A percentile compares a stretch with the other conserved stretches of the same genome.
These are phyloP conservation scores for Nothobranchius furzeri DNA, from an alignment of 2,113 vertebrate species.

Conservation along the genomic window DNA sequence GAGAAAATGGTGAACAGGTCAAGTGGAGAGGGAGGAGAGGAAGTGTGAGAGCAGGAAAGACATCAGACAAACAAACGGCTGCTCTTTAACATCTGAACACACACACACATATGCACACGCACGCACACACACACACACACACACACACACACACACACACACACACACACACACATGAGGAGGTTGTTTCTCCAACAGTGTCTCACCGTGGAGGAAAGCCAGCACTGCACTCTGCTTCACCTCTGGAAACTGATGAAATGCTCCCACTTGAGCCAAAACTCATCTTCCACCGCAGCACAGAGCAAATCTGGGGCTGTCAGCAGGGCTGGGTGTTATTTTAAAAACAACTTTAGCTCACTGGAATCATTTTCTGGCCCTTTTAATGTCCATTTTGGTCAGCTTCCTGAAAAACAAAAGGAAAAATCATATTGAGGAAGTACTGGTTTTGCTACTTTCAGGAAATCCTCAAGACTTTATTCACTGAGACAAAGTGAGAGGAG, in stretches of 20 bases:
- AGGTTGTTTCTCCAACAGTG: slow-evolving; percentile 39
- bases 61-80: slow-evolving; percentile 24
- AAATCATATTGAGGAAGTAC: slow-evolving; percentile 64
- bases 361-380: background rate
- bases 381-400: background rate
- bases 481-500: slow-evolving; percentile 13
- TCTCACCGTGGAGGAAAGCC: slow-evolving; percentile 50
- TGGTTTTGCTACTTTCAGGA: slow-evolving; percentile 53
- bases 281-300: background rate
- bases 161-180: slow-evolving; percentile 14
- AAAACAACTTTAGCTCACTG: too few species aligned
- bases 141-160: background rate
- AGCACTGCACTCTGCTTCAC: slow-evolving; percentile 34
- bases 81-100: slow-evolving; percentile 27
- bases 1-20: slow-evolving; percentile 28
- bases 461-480: slow-evolving; percentile 17
- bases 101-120: background rate
- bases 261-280: slow-evolving; percentile 15
- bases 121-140: background rate
- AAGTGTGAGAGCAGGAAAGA: background rate
- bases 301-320: background rate
- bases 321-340: too few species aligned
- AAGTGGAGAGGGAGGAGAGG: slow-evolving; percentile 1
- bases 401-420: background rate
- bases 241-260: slow-evolving; percentile 9